These are phyloP conservation scores for Pseudonaja textilis DNA, from an alignment of 2,113 vertebrate species.

Conservation along the genomic window DNA sequence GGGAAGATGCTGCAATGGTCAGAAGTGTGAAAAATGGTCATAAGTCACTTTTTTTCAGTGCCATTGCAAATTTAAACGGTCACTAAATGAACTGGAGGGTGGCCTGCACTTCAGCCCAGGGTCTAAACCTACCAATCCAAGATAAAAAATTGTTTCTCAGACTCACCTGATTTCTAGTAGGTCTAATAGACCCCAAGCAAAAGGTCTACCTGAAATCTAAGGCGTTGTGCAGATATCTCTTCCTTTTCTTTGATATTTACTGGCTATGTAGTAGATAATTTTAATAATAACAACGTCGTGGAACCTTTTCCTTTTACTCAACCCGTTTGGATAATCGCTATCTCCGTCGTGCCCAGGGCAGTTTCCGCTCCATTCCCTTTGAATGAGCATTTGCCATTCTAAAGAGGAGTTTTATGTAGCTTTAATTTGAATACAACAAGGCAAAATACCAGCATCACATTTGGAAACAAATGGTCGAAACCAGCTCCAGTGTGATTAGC, in stretches of 20 bases:
- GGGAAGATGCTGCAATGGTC: no score
- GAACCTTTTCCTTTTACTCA: slow-evolving; percentile 50
- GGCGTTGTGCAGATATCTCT: slow-evolving; percentile 4
- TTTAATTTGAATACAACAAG: slow-evolving; percentile 67
- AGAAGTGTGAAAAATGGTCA: no score
- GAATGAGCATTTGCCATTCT: slow-evolving; percentile 50
- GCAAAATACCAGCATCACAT: slow-evolving; percentile 64
- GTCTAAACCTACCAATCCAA: neutral
- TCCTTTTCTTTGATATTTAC: slow-evolving; percentile 49
- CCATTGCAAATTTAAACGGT: no score
- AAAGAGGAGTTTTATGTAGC: slow-evolving; percentile 42
- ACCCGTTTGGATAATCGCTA: slow-evolving; percentile 59
- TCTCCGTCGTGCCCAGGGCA: slow-evolving; percentile 52
- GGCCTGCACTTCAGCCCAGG: neutral
- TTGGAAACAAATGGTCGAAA: slow-evolving; percentile 67
- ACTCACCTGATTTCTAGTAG: neutral
- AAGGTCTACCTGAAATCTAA: slow-evolving; percentile 37
- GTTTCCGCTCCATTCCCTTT: slow-evolving; percentile 49
- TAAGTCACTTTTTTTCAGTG: no score
- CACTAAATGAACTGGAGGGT: no score
- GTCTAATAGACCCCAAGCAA: slow-evolving; percentile 24
- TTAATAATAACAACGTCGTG: slow-evolving; percentile 26
- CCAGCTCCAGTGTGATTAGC: slow-evolving; percentile 63
- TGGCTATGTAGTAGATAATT: slow-evolving; percentile 61
- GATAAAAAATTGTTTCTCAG: no score